phyloP scores from a whole-genome alignment of 2,797 vertebrate species.

The Rhincodon typus region DNA sequence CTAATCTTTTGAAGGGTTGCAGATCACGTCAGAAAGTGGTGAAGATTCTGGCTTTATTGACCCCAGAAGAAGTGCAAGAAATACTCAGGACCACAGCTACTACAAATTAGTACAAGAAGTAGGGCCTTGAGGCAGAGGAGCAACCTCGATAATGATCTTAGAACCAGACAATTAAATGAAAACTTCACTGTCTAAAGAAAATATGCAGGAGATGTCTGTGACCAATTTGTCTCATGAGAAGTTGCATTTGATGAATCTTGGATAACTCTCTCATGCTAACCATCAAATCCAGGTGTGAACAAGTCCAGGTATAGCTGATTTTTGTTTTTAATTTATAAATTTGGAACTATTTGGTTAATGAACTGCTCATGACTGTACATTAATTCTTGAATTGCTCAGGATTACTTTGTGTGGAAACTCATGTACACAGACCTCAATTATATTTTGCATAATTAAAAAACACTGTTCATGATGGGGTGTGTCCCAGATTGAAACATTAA shows the following conservation, averaged over 20 bases:
- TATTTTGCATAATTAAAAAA: neutral
- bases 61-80: slow-evolving; percentile 70
- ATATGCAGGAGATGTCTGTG: neutral
- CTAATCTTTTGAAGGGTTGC: slow-evolving; percentile 61
- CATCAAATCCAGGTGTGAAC: neutral
- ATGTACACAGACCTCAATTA: neutral
- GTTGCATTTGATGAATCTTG: neutral
- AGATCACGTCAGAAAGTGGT: slow-evolving; percentile 84
- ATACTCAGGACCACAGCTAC: slow-evolving; percentile 67
- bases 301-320: neutral
- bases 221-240: neutral
- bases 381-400: neutral
- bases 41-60: slow-evolving; percentile 64
- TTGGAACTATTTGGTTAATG: neutral
- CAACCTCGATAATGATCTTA: neutral
- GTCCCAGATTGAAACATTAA: neutral
- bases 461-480: neutral
- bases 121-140: slow-evolving; percentile 44
- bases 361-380: neutral
- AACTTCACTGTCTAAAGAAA: neutral
- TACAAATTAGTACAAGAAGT: slow-evolving; percentile 50
- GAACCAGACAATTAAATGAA: neutral
- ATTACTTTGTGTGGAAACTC: neutral
- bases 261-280: neutral
- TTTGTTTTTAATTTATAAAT: neutral